Evolutionary conservation across 2,888 invertebrate genomes (phyloP), one percentile per base, ranked within the genome.

Genomic region (Nomada lathburiana): DNA sequence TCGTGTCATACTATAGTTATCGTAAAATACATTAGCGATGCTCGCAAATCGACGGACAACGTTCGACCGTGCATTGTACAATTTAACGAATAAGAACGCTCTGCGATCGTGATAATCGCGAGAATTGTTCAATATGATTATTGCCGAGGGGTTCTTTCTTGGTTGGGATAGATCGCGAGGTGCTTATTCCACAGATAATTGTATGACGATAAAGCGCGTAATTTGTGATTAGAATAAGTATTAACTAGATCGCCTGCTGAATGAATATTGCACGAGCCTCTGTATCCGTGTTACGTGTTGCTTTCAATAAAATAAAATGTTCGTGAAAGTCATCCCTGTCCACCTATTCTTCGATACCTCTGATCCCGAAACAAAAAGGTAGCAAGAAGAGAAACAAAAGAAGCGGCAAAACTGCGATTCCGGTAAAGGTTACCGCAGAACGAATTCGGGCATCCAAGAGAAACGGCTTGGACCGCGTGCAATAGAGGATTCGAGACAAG

Each of bases 251-350:
- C 80, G 65, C 80, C 60, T 76, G 74, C 73, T 64, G 76, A 75
- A 78, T 68, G 60, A 86, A 62, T 77, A 77, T 73, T 77, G 79
- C 81, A 83, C 76, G 82, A 88, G 85, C 87, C 88, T 91, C 87
- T 92, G 90, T 92, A 91, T 91, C 88, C 87, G 90, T 92, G 90
- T 92, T 92, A 92, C 90, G 92, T 93, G 92, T 93, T 92, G 92
- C 92, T 93, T 93, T 91, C 82, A 91, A 88, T 89, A 88, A 87
- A 73, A 55, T 72, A 64, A 55, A 86, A 84, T 63, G 23, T 53
- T 69, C 69, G 13, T 26, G 62, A 26, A n/a, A 20, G 18, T 59
- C 4, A 9, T 29, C 29, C 16, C 47, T 20, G n/a, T 4, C 69
- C 23, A 26, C 18, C 1, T 7, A 16, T 42, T 59, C 53, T 11